A percentile compares a stretch with the other conserved stretches of the same genome.
phyloP scores from a whole-genome alignment of 2,888 invertebrate species.

The Poecilus cupreus region DNA sequence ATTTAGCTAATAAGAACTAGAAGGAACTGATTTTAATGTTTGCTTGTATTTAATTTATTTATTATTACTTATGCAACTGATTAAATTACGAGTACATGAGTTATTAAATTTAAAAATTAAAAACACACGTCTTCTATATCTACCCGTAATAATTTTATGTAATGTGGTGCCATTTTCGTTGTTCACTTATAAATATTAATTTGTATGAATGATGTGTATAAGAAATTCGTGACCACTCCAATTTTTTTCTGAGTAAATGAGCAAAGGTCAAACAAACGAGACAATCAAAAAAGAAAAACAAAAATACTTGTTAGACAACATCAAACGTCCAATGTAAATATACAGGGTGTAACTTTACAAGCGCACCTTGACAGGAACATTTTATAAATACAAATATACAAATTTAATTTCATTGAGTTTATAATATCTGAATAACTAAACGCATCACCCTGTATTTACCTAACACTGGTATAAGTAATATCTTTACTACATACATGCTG shows the following conservation, averaged over 20 bases:
- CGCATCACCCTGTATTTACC: neutral
- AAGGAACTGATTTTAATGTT: slow-evolving; percentile 27
- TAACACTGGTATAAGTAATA: neutral
- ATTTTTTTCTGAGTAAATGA: neutral
- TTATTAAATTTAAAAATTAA: too few relatives aligned
- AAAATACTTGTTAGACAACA: slow-evolving; percentile 27
- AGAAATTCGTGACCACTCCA: neutral
- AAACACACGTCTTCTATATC: too few relatives aligned
- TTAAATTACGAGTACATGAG: too few relatives aligned
- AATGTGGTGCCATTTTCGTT: too few relatives aligned
- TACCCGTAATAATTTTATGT: too few relatives aligned
- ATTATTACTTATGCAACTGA: neutral
- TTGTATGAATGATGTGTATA: neutral
- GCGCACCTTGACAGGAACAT: too few relatives aligned
- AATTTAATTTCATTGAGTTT: too few relatives aligned
- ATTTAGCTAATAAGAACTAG: slow-evolving; percentile 26
- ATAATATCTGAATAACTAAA: too few relatives aligned
- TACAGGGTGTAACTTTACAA: neutral
- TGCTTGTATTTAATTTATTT: slow-evolving; percentile 18
- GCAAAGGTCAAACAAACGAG: slow-evolving; percentile 35
- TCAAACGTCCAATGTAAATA: neutral
- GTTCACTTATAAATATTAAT: neutral
- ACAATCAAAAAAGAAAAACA: slow-evolving; percentile 37
- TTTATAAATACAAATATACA: too few relatives aligned
- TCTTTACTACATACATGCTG: neutral